Evolutionary conservation across 2,113 vertebrate species (phyloP).

Genomic region (Ciconia maguari): DNA sequence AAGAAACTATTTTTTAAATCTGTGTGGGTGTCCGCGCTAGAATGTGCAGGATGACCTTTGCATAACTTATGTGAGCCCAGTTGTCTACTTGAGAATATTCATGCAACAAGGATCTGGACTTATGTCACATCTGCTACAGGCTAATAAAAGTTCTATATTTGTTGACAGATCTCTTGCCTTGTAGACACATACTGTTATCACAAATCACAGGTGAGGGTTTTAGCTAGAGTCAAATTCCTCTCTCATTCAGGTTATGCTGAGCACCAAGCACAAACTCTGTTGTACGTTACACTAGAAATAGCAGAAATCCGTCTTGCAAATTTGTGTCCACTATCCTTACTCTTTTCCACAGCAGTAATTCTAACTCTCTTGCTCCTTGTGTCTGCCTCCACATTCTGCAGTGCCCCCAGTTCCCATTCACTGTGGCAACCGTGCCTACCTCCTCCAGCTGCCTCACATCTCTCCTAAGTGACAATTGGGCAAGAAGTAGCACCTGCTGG

Average conservation of each 20-base stretch:
- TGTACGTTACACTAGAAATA: neutral
- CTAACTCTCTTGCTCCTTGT: neutral
- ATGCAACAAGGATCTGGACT: neutral
- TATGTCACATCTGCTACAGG: neutral
- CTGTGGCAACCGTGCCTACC: neutral
- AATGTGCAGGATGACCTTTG: neutral
- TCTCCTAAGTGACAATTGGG: neutral
- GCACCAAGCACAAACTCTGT: neutral
- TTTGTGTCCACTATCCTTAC: neutral
- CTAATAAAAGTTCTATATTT: neutral
- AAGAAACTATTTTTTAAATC: slow-evolving; percentile 50
- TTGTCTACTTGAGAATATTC: neutral
- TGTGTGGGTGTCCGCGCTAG: fast-evolving
- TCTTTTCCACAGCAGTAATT: neutral
- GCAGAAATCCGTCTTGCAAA: neutral
- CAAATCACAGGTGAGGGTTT: neutral
- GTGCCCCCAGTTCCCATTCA: neutral
- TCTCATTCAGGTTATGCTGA: neutral
- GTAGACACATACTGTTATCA: neutral
- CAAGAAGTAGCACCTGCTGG: neutral
- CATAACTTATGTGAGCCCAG: neutral
- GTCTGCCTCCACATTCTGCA: neutral
- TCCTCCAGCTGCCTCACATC: neutral
- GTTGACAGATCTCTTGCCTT: neutral
- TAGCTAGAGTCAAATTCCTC: neutral